Evolutionary conservation across 1,140 invertebrate species (phyloP), one percentile per base, ranked within the genome.

Genomic region (Atta cephalotes): DNA sequence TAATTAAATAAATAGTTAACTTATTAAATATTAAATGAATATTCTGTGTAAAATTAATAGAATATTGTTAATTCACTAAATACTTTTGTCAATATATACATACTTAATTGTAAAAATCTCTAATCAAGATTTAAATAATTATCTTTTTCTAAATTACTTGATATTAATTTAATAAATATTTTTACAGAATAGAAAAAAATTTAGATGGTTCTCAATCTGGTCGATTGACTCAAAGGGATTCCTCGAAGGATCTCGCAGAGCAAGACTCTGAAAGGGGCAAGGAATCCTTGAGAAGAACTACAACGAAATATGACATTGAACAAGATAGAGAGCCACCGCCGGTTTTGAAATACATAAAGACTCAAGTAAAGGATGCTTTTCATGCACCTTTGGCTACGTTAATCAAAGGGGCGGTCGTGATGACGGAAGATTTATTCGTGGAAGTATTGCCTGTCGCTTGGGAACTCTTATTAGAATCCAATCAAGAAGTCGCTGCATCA

Each of bases 361-460:
- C 96, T 80, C 97, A 99, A 91, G 97, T 98, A 10, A 97, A 97
- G 86, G 97, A 98, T 84, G 96, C 98, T 18, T 99, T 99, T 90
- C 99, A 99, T 93, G 97, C 97, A 70, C 98, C 98, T 0, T 94
- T 99, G 63, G 98, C 98, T 0, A 96, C 97, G 1, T 94, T 99
- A 65, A 96, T 99, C 0, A 99, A 99, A 96, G 98, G 98, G 4
- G 98, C 98, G 0, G 98, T 99, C 0, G 97, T 99, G 2, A 96
- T 99, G 91, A 96, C 96, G 12, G 98, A 99, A 91, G 98, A 99
- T 58, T 96, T 98, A 87, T 99, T 99, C 91, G 96, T 97, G 21
- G 98, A 99, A 87, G 97, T 98, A 9, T 96, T 99, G 66, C 97
- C 98, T 0, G 97, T 99, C 6, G 98, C 98, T 4, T 99, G 99